Evolutionary conservation across 2,797 vertebrate species (phyloP), one percentile per base, ranked within the genome.

Genomic region (Etheostoma nigrum): DNA sequence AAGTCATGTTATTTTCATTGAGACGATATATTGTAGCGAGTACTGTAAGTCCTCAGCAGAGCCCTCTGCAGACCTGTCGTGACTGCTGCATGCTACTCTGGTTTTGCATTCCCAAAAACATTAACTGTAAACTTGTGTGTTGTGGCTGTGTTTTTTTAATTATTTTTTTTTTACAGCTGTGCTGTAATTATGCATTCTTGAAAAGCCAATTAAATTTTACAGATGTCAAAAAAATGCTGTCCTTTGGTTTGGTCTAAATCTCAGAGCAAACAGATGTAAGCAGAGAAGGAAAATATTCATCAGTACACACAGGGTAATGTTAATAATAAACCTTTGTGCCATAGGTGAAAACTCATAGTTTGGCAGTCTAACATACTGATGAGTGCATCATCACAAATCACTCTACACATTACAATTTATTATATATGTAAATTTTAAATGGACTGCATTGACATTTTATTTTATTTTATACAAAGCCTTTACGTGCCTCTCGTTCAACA

Each of bases 181-280:
- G 84, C 90, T 92, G 76, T 92, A 92, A 94, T 91, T 90, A 91
- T 76, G 80, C 86, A 77, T 83, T 88, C 76, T 88, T 82, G 58
- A 85, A 87, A 86, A 87, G 74, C 76, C 85, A 88, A 87, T 91
- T 88, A 91, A 89, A 91, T 87, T 78, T 83, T 66, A 86, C 89
- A 93, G 88, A 89, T 91, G 87, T 84, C 76, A 73, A 72, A 55
- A 40, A 82, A 90, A 86, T 70, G 59, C 58, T 68, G 51, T 72
- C 47, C 74, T 82, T 84, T 62, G 21, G 63, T 83, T 86, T 72
- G 14, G 70, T 82, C 19, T 80, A 81, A 72, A 66, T 79, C 53
- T 78, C 42, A 72, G 40, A 11, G 42, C 30, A 62, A 79, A 82
- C 72, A 79, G 67, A 87, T 78, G 73, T 40, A 59, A 48, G 55